These are phyloP conservation scores for Hetaerina titia DNA, from an alignment of 2,888 invertebrate species.

Conservation along the genomic window DNA sequence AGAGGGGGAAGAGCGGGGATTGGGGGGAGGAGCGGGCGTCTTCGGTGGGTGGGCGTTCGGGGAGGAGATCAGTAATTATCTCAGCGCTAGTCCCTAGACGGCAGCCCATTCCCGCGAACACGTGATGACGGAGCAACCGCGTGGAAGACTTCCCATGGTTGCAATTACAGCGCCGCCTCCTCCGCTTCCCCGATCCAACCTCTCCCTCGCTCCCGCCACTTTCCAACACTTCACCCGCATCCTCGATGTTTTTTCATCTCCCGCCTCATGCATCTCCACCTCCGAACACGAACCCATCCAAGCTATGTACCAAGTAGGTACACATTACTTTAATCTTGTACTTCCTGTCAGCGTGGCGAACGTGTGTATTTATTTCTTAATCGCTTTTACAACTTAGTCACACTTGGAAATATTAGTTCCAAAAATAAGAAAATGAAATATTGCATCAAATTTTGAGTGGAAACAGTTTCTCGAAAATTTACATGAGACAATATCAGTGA, in stretches of 20 bases:
- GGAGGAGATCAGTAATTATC: constrained; percentile 46
- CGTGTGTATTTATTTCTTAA: too few relatives aligned
- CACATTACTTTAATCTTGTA: neutral
- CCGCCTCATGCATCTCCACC: neutral
- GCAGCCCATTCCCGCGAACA: constrained; percentile 17
- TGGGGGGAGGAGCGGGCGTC: neutral
- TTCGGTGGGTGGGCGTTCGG: neutral
- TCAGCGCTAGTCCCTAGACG: constrained; percentile 37
- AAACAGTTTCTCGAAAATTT: too few relatives aligned
- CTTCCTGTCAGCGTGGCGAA: neutral
- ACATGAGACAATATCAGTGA: too few relatives aligned
- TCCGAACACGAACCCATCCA: neutral
- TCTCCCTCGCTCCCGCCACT: neutral
- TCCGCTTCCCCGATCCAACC: neutral
- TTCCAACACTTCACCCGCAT: neutral
- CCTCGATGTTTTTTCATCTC: neutral
- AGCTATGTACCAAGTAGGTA: neutral
- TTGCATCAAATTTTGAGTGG: too few relatives aligned
- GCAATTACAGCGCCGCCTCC: constrained; percentile 10
- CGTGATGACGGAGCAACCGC: constrained; percentile 48
- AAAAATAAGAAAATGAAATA: too few relatives aligned
- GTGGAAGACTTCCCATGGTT: constrained; percentile 54
- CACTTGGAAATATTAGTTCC: too few relatives aligned
- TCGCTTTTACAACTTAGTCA: too few relatives aligned
- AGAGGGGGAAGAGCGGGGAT: neutral